Conservation (phyloP, 2,888 invertebrate species). For the Eurois occulta region DNA sequence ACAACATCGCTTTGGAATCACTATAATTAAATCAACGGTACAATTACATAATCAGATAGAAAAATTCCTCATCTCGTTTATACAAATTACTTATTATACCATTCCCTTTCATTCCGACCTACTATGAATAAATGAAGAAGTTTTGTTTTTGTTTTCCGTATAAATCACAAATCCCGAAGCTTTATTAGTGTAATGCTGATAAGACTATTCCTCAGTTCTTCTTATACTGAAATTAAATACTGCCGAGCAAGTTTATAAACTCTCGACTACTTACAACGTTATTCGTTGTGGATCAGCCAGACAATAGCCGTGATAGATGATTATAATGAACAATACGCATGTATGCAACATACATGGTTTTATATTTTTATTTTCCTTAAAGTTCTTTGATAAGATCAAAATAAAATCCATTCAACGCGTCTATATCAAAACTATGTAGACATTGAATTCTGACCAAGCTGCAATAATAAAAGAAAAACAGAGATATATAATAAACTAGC, state of each 20-base stretch:
- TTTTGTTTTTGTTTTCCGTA: constrained; percentile 5
- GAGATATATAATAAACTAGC: too few relatives aligned
- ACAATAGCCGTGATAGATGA: constrained; percentile 51
- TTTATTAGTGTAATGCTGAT: constrained; percentile 10
- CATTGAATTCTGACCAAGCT: background rate
- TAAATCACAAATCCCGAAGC: constrained; percentile 2
- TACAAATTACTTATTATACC: background rate
- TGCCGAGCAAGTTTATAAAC: constrained; percentile 11
- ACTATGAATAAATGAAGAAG: background rate
- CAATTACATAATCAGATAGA: background rate
- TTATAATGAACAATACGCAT: constrained; percentile 29
- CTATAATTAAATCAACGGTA: background rate
- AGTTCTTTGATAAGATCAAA: background rate
- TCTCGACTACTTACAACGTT: constrained; percentile 19
- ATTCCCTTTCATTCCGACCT: background rate
- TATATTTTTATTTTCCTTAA: constrained; percentile 9
- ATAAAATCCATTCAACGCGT: background rate
- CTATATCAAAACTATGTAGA: background rate
- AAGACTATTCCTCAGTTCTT: constrained; percentile 6
- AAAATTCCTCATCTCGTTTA: background rate
- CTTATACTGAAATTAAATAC: constrained; percentile 22
- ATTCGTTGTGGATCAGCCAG: constrained; percentile 20
- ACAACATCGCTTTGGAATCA: too few relatives aligned
- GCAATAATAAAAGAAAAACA: background rate
- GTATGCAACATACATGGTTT: constrained; percentile 15